Evolutionary conservation across 2,888 invertebrate species (phyloP).

Genomic region (Saturnia pavonia): DNA sequence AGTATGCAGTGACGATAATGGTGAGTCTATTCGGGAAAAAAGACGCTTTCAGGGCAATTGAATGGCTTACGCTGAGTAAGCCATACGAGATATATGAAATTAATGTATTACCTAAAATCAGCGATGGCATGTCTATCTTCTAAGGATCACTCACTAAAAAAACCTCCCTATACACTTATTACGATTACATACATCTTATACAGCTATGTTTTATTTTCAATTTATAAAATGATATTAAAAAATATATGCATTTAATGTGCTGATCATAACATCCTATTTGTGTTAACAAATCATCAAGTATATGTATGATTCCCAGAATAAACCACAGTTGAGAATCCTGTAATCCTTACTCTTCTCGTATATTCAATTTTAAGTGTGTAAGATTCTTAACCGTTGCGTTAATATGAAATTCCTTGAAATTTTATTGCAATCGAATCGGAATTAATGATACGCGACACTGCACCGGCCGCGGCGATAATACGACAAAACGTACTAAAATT

Average conservation of each 20-base stretch:
- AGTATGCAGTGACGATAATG: too few species aligned
- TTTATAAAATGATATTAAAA: neutral
- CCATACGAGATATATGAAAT: too few species aligned
- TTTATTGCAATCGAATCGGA: slow-evolving; percentile 13
- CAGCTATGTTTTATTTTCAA: too few species aligned
- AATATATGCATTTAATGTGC: neutral
- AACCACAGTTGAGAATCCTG: neutral
- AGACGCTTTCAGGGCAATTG: too few species aligned
- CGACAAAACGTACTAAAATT: neutral
- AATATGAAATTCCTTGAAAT: slow-evolving; percentile 6
- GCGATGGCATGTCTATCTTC: too few species aligned
- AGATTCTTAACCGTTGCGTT: neutral
- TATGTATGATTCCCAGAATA: neutral
- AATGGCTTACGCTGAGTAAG: too few species aligned
- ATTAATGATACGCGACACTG: neutral
- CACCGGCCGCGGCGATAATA: neutral
- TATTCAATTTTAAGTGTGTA: neutral
- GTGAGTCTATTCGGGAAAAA: too few species aligned
- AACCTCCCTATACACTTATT: too few species aligned
- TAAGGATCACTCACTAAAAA: too few species aligned
- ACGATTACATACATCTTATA: too few species aligned
- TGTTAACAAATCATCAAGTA: neutral
- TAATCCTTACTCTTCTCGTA: neutral
- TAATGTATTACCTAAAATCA: too few species aligned
- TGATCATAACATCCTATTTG: neutral